Base-by-base conservation (phyloP, 2,797 vertebrate species). In the Rhinogobio ventralis region DNA sequence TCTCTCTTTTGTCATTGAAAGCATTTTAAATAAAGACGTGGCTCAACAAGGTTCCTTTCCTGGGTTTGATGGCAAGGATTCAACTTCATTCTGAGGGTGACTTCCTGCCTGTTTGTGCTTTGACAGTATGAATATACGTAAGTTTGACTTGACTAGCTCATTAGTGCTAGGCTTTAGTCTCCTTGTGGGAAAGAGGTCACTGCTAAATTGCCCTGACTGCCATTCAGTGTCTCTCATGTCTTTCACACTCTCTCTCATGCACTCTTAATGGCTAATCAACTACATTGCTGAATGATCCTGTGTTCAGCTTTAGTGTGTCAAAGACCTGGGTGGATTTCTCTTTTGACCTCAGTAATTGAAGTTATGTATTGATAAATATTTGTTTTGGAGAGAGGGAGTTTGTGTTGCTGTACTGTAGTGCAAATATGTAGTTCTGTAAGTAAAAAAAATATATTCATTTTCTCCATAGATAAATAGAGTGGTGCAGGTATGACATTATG, bases 141-240 rank as follows among this genome's bases (percentile, higher is more conserved):
- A 60, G 42, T 80, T 49, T 60, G 46, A 67, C 86, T 69, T 81
- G 69, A 77, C 74, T 20, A 78, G 79, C 79, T 88, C 76, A 86
- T 86, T 87, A 85, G 81, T 17, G 25, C 55, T 42, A 72, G 72
- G 66, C 72, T 87, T 82, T 57, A 33, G 66, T 85, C 79, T 84
- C 46, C 67, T 46, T 49, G 78, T 73, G 67, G 79, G 74, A 84
- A 83, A 60, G 33, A 79, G 78, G 72, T 69, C 81, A 82, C n/a
- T 45, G 81, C 28, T 81, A 64, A 71, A 64, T 80, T 77, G 76
- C 55, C 76, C 75, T 74, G 69, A 66, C 28, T 74, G 83, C 82
- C 68, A 81, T 85, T 88, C 73, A 86, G 53, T 23, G 14, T 62
- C 64, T 62, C 46, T 82, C 39, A 78, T 79, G 67, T 39, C 76